phyloP scores from a whole-genome alignment of 2,797 vertebrate genomes.

The Streptopelia turtur region DNA sequence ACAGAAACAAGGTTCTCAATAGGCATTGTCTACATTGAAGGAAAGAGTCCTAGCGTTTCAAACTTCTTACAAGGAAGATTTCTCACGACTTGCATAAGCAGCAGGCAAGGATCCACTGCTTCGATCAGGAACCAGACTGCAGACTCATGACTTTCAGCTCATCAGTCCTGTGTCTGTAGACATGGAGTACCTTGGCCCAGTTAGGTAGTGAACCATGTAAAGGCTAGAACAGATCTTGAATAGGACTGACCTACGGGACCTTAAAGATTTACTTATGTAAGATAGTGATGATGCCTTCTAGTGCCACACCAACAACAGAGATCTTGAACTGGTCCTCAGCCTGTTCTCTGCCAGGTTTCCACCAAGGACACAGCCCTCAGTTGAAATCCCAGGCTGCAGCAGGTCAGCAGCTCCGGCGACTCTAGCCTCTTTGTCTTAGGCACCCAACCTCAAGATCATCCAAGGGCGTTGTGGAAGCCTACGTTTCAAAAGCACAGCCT shows the following conservation, averaged over 20 bases:
- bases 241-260: not conserved
- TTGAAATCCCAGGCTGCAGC: not conserved
- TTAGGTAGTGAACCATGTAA: not conserved
- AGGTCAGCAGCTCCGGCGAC: not conserved
- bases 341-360: not conserved
- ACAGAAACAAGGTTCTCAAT: not conserved
- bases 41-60: not conserved
- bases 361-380: rapidly evolving
- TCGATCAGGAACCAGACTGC: not conserved
- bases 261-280: not conserved
- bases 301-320: not conserved
- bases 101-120: not conserved
- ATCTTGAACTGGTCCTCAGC: not conserved
- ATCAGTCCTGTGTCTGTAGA: not conserved
- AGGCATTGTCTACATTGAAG: not conserved
- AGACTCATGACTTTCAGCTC: not conserved
- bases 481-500: not conserved
- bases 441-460: not conserved
- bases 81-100: rapidly evolving
- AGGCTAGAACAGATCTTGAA: not conserved
- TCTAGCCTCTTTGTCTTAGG: not conserved
- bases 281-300: not conserved
- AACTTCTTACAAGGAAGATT: not conserved
- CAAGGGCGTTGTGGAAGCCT: not conserved
- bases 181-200: not conserved